Evolutionary conservation across 1,140 invertebrate species (phyloP).

Genomic region (Brachionus rotundiformis): DNA sequence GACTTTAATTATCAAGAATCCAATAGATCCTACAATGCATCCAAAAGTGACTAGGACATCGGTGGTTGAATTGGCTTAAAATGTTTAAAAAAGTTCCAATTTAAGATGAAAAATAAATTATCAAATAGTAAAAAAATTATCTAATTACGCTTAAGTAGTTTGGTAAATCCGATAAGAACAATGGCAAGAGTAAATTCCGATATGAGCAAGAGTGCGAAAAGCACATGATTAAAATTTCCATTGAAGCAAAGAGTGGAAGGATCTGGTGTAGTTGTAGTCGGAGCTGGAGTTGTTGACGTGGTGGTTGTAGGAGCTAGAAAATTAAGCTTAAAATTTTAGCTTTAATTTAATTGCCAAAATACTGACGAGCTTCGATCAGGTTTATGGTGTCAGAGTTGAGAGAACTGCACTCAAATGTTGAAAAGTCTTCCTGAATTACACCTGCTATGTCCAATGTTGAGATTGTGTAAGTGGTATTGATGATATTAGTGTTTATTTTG

Average conservation of each 20-base stretch:
- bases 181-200: background rate
- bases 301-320: conserved; percentile 16
- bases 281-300: background rate
- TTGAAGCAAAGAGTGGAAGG: conserved; percentile 26
- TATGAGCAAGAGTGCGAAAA: conserved; percentile 19
- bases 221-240: conserved; percentile 40
- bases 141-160: conserved; percentile 33
- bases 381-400: background rate
- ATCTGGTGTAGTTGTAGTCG: conserved; percentile 6
- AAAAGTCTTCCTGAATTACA: background rate
- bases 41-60: conserved; percentile 45
- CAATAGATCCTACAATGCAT: conserved; percentile 22
- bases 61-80: background rate
- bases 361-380: conserved; percentile 27
- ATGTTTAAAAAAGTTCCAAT: too few species aligned
- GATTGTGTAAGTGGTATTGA: conserved; percentile 15
- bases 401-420: conserved; percentile 34
- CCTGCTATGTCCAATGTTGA: background rate
- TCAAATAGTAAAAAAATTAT: background rate
- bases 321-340: background rate
- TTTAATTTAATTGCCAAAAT: background rate
- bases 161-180: conserved; percentile 32
- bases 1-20: conserved; percentile 35
- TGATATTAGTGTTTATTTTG: background rate
- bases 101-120: too few species aligned